Evolutionary conservation across 2,113 vertebrate genomes (phyloP).

Genomic region (Rostratula benghalensis): DNA sequence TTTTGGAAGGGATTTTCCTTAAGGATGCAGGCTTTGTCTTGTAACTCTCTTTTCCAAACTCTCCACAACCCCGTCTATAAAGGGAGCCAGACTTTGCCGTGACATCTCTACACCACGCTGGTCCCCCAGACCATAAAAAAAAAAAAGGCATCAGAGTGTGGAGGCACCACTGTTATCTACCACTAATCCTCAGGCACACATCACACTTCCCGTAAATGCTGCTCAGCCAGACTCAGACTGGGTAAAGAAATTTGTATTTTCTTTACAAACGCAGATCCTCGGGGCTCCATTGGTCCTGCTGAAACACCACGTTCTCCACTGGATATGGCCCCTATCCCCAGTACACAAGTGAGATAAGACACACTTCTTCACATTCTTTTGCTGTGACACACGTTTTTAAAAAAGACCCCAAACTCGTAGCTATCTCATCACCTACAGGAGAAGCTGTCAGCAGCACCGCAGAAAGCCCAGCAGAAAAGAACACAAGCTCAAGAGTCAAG

Average conservation of each 20-base stretch:
- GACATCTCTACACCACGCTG: background rate
- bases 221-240: background rate
- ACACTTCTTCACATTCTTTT: background rate
- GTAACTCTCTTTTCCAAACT: background rate
- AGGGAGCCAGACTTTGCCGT: background rate
- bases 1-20: background rate
- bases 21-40: background rate
- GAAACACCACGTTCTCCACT: background rate
- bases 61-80: background rate
- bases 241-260: background rate
- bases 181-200: rapidly evolving
- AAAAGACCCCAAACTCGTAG: too few species aligned
- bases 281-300: background rate
- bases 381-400: background rate
- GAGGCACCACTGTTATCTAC: background rate
- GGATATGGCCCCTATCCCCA: background rate
- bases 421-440: background rate
- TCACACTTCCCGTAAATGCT: background rate
- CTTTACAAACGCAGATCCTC: background rate
- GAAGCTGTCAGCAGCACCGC: background rate
- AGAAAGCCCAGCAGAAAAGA: background rate
- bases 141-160: background rate
- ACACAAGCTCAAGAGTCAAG: background rate
- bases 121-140: background rate
- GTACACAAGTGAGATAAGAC: background rate